Base-by-base conservation (phyloP, 2,113 vertebrate species). In the Pterocles gutturalis region DNA sequence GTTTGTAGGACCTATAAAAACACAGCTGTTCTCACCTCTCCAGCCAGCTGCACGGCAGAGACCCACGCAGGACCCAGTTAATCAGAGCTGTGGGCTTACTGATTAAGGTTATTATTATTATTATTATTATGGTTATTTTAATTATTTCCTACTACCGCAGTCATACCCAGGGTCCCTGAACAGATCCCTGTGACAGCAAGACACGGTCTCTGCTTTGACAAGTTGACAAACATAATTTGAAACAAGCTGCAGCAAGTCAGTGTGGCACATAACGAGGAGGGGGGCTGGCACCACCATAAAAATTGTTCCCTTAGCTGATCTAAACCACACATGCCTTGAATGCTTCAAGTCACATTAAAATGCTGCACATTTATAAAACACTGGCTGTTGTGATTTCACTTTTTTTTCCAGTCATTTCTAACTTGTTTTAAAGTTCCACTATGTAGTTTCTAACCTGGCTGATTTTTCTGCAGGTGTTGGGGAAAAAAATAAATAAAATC, bases 281-380 rank as follows among this genome's bases (percentile, higher is more conserved):
- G 43, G 34, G 75, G 45, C n/a, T 64, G 51, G 82, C 38, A 91
- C 58, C 3, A 1, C 55, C 13, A 43, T 31, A 71, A 80, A 90
- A 93, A 94, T 51, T 83, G 89, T 65, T 84, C 91, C 34, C 58
- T 89, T 91, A 46, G 60, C 69, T 82, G 92, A 61, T 75, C 77
- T 76, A 60, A 95, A 87, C 38, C 77, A 69, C 2, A 7, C 78
- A 72, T 2, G 5, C 62, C 67, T 83, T 66, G 58, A 91, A 70
- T 77, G 90, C 78, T 85, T 72, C 81, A 61, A 91, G 83, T 55
- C 71, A 91, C 70, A 95, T 65, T 72, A 87, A 93, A 95, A 90
- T 22, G 53, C 43, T 94, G 33, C 51, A 71, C 45, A 11, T 89
- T 96, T 89, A 81, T 64, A 73, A 96, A 87, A 49, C 9, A 3